phyloP scores from a whole-genome alignment of 1,140 invertebrate genomes.

The Drosophila suzukii region DNA sequence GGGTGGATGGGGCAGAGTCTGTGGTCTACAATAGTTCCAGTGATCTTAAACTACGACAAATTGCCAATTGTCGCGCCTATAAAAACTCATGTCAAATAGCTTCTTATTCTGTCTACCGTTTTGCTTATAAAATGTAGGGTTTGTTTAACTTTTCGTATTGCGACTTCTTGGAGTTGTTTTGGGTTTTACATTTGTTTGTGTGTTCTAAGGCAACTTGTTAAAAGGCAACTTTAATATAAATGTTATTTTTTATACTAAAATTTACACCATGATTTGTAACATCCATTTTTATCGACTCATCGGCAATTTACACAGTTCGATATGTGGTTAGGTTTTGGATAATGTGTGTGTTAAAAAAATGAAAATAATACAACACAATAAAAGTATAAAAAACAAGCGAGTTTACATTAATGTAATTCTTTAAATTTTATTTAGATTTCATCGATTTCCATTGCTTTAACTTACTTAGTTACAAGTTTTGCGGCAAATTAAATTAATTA shows the following conservation, averaged over 20 bases:
- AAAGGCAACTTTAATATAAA: slow-evolving; percentile 80
- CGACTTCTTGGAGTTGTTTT: slow-evolving; percentile 10
- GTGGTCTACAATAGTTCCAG: slow-evolving; percentile 15
- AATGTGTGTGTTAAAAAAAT: background rate
- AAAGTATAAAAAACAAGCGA: background rate
- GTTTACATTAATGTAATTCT: slow-evolving; percentile 1
- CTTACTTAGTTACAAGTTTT: slow-evolving; percentile 15
- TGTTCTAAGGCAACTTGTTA: slow-evolving; percentile 76
- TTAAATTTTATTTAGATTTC: slow-evolving; percentile 34
- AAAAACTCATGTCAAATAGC: slow-evolving; percentile 39
- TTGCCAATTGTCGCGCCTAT: slow-evolving; percentile 24
- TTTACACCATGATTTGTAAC: slow-evolving; percentile 35
- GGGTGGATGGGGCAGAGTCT: slow-evolving; percentile 23
- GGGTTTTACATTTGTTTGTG: slow-evolving; percentile 42
- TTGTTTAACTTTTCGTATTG: slow-evolving; percentile 39
- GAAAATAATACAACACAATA: background rate
- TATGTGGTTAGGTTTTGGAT: slow-evolving; percentile 22
- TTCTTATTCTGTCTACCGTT: slow-evolving; percentile 4
- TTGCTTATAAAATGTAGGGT: slow-evolving; percentile 40
- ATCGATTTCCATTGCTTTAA: slow-evolving; percentile 11
- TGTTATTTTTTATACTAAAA: slow-evolving; percentile 59
- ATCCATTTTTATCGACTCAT: slow-evolving; percentile 8
- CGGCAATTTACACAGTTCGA: slow-evolving; percentile 38
- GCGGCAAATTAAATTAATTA: slow-evolving; percentile 5
- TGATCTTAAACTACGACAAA: slow-evolving; percentile 48